Conservation (phyloP, 2,797 vertebrate genomes). For the Platalea minor region DNA sequence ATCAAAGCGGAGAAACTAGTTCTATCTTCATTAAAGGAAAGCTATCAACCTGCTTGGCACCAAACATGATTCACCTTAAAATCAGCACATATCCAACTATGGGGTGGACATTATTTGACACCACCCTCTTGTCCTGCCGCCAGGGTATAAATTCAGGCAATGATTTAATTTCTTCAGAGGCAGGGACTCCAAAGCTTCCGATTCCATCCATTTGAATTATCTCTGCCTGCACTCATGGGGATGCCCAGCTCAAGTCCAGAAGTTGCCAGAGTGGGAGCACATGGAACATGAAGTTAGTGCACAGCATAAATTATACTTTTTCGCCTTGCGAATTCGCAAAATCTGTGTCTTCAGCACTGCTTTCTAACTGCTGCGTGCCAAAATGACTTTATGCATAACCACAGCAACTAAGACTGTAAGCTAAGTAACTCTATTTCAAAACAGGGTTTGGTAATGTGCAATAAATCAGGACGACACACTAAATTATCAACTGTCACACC, state of each 20-base stretch:
- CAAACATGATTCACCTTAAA: not conserved
- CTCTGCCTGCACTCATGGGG: accelerated
- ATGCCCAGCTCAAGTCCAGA: not conserved
- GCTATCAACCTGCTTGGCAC: not conserved
- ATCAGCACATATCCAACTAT: accelerated
- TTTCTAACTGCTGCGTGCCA: not conserved
- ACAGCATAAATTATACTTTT: not conserved
- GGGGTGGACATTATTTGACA: not conserved
- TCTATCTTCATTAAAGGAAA: not conserved
- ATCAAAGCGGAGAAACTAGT: not conserved
- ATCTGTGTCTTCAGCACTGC: not conserved
- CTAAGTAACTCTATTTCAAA: not conserved
- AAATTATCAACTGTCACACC: not conserved
- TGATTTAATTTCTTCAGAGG: not conserved
- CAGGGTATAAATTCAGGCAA: not conserved
- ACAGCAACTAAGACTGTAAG: not conserved
- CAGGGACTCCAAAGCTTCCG: accelerated
- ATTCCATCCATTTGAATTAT: accelerated
- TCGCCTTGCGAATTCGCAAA: not conserved
- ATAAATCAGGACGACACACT: not conserved
- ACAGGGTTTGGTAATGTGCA: not conserved
- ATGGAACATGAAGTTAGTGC: not conserved
- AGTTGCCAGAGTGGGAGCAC: not conserved
- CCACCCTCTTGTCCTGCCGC: not conserved
- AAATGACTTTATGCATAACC: not conserved